Conservation (phyloP, 1,140 invertebrate genomes). For the Aphis gossypii region DNA sequence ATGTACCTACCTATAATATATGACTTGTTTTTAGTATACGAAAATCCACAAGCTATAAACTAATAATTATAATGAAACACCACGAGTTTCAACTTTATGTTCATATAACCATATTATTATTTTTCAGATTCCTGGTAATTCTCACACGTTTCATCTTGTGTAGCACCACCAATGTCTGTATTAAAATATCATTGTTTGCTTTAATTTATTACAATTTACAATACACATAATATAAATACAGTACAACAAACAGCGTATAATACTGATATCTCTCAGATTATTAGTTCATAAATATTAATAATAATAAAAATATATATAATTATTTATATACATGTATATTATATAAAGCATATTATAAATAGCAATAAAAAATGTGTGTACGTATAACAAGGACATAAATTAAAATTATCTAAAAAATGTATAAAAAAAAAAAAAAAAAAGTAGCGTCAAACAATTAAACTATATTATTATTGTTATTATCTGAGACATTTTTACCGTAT, state of each 20-base stretch:
- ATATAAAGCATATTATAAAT: no score
- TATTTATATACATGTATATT: no score
- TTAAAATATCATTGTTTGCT: not conserved
- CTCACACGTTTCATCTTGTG: no score
- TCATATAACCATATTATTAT: no score
- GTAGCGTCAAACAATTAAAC: not conserved
- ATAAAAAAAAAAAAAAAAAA: conserved; percentile 15
- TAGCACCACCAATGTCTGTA: not conserved
- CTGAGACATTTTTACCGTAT: conserved; percentile 43
- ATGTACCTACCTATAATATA: no score
- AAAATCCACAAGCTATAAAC: no score
- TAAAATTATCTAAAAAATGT: conserved; percentile 44
- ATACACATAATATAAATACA: not conserved
- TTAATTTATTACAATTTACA: not conserved
- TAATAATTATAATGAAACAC: no score
- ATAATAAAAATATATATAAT: not conserved
- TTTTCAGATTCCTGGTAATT: no score
- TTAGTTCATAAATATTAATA: not conserved
- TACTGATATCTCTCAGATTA: not conserved
- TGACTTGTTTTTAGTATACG: no score
- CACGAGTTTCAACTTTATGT: no score
- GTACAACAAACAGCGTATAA: not conserved
- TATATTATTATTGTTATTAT: conserved; percentile 36
- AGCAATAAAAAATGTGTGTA: not conserved
- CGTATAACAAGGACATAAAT: not conserved